Evolutionary conservation across 1,140 invertebrate genomes (phyloP), one percentile per base, ranked within the genome.

Genomic region (Olivierus martensii): DNA sequence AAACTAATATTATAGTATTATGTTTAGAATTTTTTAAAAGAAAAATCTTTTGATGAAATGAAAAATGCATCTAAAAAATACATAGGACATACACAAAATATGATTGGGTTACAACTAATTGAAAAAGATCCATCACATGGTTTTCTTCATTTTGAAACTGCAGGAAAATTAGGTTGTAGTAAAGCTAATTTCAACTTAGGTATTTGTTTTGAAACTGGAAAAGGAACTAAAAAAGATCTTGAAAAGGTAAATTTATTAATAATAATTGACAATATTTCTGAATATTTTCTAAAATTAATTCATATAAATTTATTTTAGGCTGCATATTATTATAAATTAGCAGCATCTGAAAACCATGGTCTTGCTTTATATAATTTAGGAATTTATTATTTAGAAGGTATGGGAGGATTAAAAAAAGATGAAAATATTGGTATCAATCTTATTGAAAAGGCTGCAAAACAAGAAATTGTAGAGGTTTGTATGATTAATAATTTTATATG

Each of bases 141-240:
- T 22, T 57, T 63, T 15, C 38, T 58, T 28, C 50, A 56, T 39
- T 65, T 65, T 59, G 38, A 60, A 45, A 49, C 54, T 37, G 60
- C 63, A 5, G 60, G 60, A 45, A 46, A 59, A 19, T 55, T 66
- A 10, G 67, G 65, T 2, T 61, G 65, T 21, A 49, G 59, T 37
- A 61, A 63, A 51, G 61, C 65, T 9, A 58, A 63, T 36, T 69
- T 64, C 55, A 69, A 69, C 49, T 51, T 66, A n/a, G 68, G 61
- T 9, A 37, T 69, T 9, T 67, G 68, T 49, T 68, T 66, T 49
- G 66, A 69, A 55, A 59, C 56, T 14, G 68, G 68, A 5, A 58
- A 53, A 49, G 68, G 68, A 28, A 62, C 66, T 5, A 54, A 59
- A 37, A 55, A 59, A 43, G 56, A 67, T 57, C 39, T 62, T 10